phyloP scores from a whole-genome alignment of 1,140 invertebrate species.

The Leptinotarsa lineolata region DNA sequence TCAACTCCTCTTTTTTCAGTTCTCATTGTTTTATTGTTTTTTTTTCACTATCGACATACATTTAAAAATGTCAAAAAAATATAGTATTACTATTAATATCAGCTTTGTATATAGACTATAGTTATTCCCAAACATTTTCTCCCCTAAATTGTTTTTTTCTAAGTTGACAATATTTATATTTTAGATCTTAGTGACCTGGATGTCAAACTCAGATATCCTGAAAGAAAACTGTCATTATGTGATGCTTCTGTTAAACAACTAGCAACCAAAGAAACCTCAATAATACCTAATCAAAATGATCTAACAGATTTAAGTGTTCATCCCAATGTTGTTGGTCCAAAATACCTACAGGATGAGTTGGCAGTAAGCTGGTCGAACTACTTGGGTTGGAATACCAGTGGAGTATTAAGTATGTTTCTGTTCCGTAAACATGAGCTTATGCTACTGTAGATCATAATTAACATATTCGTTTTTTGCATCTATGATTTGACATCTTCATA shows the following conservation, averaged over 20 bases:
- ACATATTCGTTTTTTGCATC: no score
- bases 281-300: background rate
- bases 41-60: no score
- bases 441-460: no score
- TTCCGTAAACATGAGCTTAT: background rate
- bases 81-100: no score
- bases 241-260: constrained; percentile 63
- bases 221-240: constrained; percentile 65
- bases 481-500: no score
- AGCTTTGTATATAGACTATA: no score
- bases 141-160: no score
- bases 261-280: constrained; percentile 58
- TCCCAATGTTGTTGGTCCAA: constrained; percentile 72
- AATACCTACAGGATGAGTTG: constrained; percentile 71
- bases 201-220: constrained; percentile 59
- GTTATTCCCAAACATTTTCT: no score
- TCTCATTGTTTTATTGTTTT: no score
- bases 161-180: constrained; percentile 40
- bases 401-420: constrained; percentile 67
- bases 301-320: constrained; percentile 70
- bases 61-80: no score
- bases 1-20: no score
- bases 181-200: constrained; percentile 76
- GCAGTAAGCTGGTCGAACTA: constrained; percentile 62
- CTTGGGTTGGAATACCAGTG: constrained; percentile 68